Evolutionary conservation across 1,140 invertebrate genomes (phyloP).

Genomic region (Lepidurus arcticus): DNA sequence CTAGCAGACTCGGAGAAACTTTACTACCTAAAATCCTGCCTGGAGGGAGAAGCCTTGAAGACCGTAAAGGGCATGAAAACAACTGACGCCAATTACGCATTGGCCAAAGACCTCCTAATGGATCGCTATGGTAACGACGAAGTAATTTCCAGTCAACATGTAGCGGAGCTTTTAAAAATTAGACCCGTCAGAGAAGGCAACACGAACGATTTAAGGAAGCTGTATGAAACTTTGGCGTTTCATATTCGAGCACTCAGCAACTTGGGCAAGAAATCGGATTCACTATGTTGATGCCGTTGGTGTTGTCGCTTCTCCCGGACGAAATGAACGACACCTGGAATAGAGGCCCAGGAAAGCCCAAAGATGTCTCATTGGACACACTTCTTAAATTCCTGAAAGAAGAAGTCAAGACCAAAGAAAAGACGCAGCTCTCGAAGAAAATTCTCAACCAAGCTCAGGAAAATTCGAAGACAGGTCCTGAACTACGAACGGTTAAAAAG

Average conservation of each 20-base stretch:
- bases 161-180: background rate
- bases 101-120: background rate
- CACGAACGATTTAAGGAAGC: background rate
- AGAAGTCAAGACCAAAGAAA: slow-evolving; percentile 20
- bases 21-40: background rate
- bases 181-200: background rate
- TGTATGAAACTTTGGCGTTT: slow-evolving; percentile 25
- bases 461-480: background rate
- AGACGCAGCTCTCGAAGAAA: background rate
- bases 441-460: background rate
- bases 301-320: background rate
- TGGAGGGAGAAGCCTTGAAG: slow-evolving; percentile 20
- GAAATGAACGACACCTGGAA: slow-evolving; percentile 23
- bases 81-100: slow-evolving; percentile 22
- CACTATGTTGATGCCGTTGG: slow-evolving; percentile 22
- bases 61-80: background rate
- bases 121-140: background rate
- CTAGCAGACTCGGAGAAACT: slow-evolving; percentile 24
- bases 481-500: background rate
- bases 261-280: background rate
- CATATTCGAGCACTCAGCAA: slow-evolving; percentile 13
- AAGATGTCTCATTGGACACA: background rate
- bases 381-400: background rate
- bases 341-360: background rate
- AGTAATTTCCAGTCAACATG: slow-evolving; percentile 7